Evolutionary conservation across 2,797 vertebrate species (phyloP).

Genomic region (Hipposideros larvatus): DNA sequence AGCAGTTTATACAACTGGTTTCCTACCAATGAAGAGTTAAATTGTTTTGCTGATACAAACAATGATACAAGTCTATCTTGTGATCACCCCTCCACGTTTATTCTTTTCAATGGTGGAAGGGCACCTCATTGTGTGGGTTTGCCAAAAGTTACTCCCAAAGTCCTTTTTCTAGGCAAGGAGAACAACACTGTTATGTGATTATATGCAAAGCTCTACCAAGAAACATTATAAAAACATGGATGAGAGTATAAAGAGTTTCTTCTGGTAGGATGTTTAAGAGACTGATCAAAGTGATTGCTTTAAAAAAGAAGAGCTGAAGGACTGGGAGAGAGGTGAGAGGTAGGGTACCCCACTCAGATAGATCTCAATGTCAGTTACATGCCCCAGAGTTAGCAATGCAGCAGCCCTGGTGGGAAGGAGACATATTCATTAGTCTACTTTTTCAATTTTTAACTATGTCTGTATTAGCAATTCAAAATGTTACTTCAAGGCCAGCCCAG

Average conservation of each 20-base stretch:
- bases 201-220: not conserved
- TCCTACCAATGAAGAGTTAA: not conserved
- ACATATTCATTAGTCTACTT: not conserved
- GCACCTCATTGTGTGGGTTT: not conserved
- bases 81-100: not conserved
- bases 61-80: not conserved
- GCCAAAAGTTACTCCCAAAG: not conserved
- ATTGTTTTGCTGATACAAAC: not conserved
- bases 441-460: not conserved
- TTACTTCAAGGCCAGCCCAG: not conserved
- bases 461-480: not conserved
- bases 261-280: conserved; percentile 4
- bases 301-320: not conserved
- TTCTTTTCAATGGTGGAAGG: not conserved
- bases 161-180: not conserved
- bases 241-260: not conserved
- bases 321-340: not conserved
- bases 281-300: not conserved
- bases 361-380: not conserved
- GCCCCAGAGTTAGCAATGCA: not conserved
- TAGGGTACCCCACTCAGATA: not conserved
- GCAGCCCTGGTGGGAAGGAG: not conserved
- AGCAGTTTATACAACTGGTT: not conserved
- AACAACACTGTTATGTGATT: not conserved
- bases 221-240: not conserved